A percentile compares a stretch with the other conserved stretches of the same genome.
These are phyloP conservation scores for Pyrgilauda ruficollis DNA, from an alignment of 2,113 vertebrate genomes.

Conservation along the genomic window DNA sequence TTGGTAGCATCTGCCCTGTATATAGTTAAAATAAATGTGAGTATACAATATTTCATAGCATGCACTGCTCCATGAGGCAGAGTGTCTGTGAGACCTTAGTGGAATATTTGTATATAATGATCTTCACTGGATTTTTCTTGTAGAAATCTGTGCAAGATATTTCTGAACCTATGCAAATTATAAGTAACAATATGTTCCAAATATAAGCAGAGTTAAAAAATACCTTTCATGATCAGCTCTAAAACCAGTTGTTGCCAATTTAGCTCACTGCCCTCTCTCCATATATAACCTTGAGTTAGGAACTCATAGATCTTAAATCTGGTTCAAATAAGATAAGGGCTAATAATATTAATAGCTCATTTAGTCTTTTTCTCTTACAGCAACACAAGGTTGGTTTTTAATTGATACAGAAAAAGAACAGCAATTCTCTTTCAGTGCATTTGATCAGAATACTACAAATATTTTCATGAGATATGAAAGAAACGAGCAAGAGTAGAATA, in stretches of 20 bases:
- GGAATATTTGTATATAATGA: not conserved
- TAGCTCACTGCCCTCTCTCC: not conserved
- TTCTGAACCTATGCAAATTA: not conserved
- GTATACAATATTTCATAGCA: not conserved
- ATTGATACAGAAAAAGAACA: not conserved
- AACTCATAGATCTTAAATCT: not conserved
- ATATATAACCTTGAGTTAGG: not conserved
- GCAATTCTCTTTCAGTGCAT: not conserved
- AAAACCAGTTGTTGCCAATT: not conserved
- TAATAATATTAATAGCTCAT: not conserved
- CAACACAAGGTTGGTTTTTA: not conserved
- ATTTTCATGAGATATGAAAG: not conserved
- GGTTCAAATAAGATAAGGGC: not conserved
- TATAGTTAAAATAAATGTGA: not conserved
- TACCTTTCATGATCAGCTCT: not conserved
- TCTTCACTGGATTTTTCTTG: not conserved
- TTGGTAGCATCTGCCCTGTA: not conserved
- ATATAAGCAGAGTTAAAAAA: not conserved
- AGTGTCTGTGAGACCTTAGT: not conserved
- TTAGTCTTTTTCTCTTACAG: not conserved
- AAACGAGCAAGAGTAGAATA: not conserved
- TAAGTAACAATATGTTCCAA: not conserved
- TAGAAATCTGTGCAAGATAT: not conserved
- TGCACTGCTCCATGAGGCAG: not conserved
- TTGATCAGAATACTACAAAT: not conserved